A percentile compares a stretch with the other conserved stretches of the same genome.
Evolutionary conservation across 2,888 invertebrate species (phyloP).

Genomic region (Tetrapedia diversipes): DNA sequence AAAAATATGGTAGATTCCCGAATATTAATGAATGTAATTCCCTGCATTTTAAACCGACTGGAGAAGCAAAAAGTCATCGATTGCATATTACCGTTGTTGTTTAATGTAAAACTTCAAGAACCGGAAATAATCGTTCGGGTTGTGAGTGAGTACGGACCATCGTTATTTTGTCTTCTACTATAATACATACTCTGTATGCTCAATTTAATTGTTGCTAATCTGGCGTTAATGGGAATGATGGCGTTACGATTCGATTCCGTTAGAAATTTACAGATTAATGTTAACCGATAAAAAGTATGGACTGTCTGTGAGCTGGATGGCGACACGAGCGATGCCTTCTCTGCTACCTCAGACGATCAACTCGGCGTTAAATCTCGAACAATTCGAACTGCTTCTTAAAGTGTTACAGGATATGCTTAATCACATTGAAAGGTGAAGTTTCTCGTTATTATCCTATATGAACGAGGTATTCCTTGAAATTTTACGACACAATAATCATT

Average conservation of each 20-base stretch:
- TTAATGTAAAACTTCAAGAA: slow-evolving; percentile 93
- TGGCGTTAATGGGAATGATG: not conserved
- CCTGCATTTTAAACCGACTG: slow-evolving; percentile 91
- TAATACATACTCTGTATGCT: too few species aligned
- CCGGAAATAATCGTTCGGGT: slow-evolving; percentile 94
- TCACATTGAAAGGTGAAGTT: slow-evolving; percentile 88
- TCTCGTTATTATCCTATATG: too few species aligned
- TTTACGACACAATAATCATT: too few species aligned
- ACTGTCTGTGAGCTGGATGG: slow-evolving; percentile 94
- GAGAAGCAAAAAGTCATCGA: slow-evolving; percentile 95
- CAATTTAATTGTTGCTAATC: slow-evolving; percentile 1
- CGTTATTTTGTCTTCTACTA: not conserved
- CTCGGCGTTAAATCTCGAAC: slow-evolving; percentile 91
- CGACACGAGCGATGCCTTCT: slow-evolving; percentile 96
- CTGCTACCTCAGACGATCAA: slow-evolving; percentile 96
- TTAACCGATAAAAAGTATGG: slow-evolving; percentile 95
- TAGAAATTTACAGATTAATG: slow-evolving; percentile 96
- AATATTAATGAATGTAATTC: slow-evolving; percentile 90
- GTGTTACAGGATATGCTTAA: slow-evolving; percentile 97
- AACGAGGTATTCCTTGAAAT: too few species aligned
- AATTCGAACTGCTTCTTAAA: slow-evolving; percentile 91
- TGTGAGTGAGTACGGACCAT: slow-evolving; percentile 91
- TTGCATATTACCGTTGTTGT: slow-evolving; percentile 94
- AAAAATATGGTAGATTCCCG: slow-evolving; percentile 91
- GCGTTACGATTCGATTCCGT: slow-evolving; percentile 56